Base-by-base conservation (phyloP, 2,113 vertebrate species). In the Mirza zaza region DNA sequence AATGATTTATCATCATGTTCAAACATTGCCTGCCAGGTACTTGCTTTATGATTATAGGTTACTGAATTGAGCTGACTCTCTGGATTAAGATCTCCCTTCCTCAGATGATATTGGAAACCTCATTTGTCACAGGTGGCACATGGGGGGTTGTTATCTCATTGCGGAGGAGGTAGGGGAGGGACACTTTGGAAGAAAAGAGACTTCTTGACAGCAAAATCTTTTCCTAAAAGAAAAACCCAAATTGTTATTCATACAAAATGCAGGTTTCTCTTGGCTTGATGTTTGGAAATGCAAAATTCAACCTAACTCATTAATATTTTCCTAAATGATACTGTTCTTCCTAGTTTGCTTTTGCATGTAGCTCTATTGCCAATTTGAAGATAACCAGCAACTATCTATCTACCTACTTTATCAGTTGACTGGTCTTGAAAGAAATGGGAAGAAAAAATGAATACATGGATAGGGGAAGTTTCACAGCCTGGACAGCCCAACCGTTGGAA, bases 231-330 rank as follows among this genome's bases (percentile, higher is more conserved):
- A 95, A 94, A 92, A 90, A 52, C 45, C 5, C 50, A 88, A 92
- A 77, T 81, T 90, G 27, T 80, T 87, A 52, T 55, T 86, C 95
- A 92, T 77, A 81, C 15, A 68, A 90, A 95, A 68, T 96, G 42
- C 34, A 95, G n/a, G 15, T 95, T 83, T 95, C 83, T 75, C 57
- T 83, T 96, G 48, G 29, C 36, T 86, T 91, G 85, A 48, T 95
- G 67, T 95, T 88, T 86, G 50, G 48, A 90, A 94, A 96, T 88
- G 27, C 21, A 90, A 86, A 96, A 70, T 94, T 92, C 50, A 96
- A 14, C 55, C 57, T 86, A 45, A 87, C 21, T 96, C 15, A 67
- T 93, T 84, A 76, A n/a, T 96, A 79, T 94, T 95, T 92, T 92
- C 50, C 71, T 87, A 92, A 91, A 70, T 70, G 61, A 70, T 75